Percentiles rank a stretch among this genome's conserved stretches.
These are phyloP conservation scores for Drosophila emarginata DNA, from an alignment of 2,888 invertebrate genomes.

Conservation along the genomic window DNA sequence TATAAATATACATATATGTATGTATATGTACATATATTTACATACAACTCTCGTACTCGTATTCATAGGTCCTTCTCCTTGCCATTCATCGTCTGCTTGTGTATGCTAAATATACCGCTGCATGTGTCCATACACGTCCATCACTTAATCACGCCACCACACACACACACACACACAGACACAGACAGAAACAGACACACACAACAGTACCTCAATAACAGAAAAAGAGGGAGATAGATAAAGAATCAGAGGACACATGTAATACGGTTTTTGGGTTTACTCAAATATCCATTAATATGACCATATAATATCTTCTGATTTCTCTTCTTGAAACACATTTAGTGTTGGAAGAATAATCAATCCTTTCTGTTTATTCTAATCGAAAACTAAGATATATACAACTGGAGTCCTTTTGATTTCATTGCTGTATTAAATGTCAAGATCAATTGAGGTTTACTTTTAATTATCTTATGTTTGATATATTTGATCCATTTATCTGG, in stretches of 20 bases:
- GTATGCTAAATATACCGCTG: slow-evolving; percentile 78
- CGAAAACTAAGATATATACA: too few relatives aligned
- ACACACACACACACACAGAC: slow-evolving; percentile 40
- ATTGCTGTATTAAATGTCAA: too few relatives aligned
- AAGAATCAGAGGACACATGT: not conserved
- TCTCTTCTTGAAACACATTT: not conserved
- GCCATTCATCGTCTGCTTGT: slow-evolving; percentile 44
- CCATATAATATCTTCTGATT: not conserved
- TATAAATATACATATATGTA: not conserved
- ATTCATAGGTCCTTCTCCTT: not conserved
- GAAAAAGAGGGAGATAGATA: not conserved
- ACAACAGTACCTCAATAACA: not conserved
- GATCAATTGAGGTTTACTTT: too few relatives aligned
- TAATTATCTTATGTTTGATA: too few relatives aligned
- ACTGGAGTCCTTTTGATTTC: too few relatives aligned
- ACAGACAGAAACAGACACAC: not conserved
- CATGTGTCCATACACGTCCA: slow-evolving; percentile 78
- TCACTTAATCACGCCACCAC: slow-evolving; percentile 78
- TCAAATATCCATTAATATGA: not conserved
- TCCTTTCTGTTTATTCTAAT: too few relatives aligned
- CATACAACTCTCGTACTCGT: slow-evolving; percentile 34
- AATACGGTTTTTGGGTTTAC: not conserved
- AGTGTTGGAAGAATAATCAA: too few relatives aligned
- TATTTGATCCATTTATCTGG: too few relatives aligned
- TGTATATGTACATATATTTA: slow-evolving; percentile 39